phyloP scores from a whole-genome alignment of 2,888 invertebrate genomes.

The Philereme transversata region DNA sequence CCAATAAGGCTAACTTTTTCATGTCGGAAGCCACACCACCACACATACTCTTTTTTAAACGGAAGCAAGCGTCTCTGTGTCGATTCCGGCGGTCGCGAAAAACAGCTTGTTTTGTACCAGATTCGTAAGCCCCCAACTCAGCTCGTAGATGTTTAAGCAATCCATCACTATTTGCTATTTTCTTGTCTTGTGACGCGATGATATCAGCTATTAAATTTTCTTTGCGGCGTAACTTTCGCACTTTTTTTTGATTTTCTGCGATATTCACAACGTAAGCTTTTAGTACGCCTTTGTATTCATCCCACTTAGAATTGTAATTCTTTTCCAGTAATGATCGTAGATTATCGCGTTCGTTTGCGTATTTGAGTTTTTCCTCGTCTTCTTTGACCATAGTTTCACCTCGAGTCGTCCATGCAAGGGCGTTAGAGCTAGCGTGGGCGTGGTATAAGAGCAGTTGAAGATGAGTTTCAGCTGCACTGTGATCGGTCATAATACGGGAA shows the following conservation, averaged over 20 bases:
- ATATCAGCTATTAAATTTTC: constrained; percentile 76
- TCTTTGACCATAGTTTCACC: constrained; percentile 74
- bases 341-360: constrained; percentile 60
- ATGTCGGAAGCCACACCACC: constrained; percentile 59
- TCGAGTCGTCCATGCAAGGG: constrained; percentile 65
- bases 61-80: constrained; percentile 64
- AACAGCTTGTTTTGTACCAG: constrained; percentile 72
- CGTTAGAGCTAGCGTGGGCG: constrained; percentile 63
- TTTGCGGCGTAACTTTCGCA: constrained; percentile 68
- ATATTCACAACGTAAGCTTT: constrained; percentile 66
- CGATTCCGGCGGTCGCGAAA: constrained; percentile 71
- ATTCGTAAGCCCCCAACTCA: constrained; percentile 73
- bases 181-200: constrained; percentile 72
- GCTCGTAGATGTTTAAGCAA: constrained; percentile 60
- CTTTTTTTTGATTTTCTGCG: constrained; percentile 71
- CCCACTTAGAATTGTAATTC: constrained; percentile 66
- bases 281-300: constrained; percentile 68
- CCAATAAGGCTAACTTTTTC: constrained; percentile 58
- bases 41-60: constrained; percentile 58
- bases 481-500: constrained; percentile 53
- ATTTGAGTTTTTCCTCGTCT: constrained; percentile 70
- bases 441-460: constrained; percentile 69
- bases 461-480: constrained; percentile 70
- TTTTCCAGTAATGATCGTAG: constrained; percentile 69
- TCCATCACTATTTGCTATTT: constrained; percentile 68